Evolutionary conservation across 2,888 invertebrate species (phyloP).

Genomic region (Axea sp.): DNA sequence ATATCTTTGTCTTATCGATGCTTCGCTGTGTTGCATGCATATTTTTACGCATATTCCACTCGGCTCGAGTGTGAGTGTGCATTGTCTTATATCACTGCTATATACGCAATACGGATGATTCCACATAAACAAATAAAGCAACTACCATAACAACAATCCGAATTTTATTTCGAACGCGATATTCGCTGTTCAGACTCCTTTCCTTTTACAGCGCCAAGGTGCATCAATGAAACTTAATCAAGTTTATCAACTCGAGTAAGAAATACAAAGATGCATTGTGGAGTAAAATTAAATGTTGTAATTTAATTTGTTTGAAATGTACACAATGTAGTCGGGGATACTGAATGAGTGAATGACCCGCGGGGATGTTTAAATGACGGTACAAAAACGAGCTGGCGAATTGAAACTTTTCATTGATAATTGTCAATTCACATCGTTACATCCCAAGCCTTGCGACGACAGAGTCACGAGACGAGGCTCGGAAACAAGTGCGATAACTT

Average conservation of each 20-base stretch:
- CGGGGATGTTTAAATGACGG: constrained; percentile 52
- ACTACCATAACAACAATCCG: no score
- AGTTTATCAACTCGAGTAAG: constrained; percentile 1
- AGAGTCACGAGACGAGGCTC: constrained; percentile 56
- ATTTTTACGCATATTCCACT: no score
- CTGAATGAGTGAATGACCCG: constrained; percentile 51
- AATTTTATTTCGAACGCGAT: no score
- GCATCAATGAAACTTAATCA: constrained; percentile 5
- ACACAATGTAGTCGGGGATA: constrained; percentile 43
- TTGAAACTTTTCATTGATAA: constrained; percentile 73
- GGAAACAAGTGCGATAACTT: constrained; percentile 63
- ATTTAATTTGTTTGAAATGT: constrained; percentile 44
- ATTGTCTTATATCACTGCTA: no score
- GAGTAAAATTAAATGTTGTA: constrained; percentile 40
- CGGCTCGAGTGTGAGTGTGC: no score
- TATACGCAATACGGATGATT: no score
- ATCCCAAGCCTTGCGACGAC: constrained; percentile 63
- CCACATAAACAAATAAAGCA: no score
- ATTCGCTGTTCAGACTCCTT: no score
- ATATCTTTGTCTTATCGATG: no score
- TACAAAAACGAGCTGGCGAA: constrained; percentile 64
- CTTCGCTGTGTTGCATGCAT: no score
- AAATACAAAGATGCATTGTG: constrained; percentile 8
- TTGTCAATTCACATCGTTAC: constrained; percentile 71
- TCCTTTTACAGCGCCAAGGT: no score